Evolutionary conservation across 2,113 vertebrate species (phyloP).

Genomic region (Cygnus atratus): DNA sequence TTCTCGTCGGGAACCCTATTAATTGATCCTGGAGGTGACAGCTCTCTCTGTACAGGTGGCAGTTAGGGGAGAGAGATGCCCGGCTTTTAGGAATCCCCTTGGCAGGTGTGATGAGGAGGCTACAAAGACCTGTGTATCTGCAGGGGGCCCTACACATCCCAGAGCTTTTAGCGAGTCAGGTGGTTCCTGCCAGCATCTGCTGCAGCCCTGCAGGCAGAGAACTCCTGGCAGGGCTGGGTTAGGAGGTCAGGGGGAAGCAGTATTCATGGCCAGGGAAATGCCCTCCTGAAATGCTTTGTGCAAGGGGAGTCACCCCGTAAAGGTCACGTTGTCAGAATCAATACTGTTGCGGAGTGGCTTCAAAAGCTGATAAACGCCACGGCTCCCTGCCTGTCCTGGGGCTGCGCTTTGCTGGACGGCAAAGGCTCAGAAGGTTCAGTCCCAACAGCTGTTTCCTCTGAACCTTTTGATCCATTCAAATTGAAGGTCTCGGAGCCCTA

Average conservation of each 20-base stretch:
- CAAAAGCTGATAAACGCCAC: not conserved
- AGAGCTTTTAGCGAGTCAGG: not conserved
- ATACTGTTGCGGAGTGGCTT: not conserved
- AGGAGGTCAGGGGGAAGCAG: not conserved
- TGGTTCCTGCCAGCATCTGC: not conserved
- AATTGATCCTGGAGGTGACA: not conserved
- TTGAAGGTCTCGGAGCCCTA: not conserved
- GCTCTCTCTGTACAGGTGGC: not conserved
- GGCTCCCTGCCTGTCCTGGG: not conserved
- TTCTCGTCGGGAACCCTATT: not conserved
- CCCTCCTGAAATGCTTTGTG: not conserved
- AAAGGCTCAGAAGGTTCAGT: not conserved
- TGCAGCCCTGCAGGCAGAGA: not conserved
- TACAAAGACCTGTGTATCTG: not conserved
- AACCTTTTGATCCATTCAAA: constrained; percentile 41
- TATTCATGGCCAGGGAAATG: not conserved
- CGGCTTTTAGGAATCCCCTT: not conserved
- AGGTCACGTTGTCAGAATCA: not conserved
- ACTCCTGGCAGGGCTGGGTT: not conserved
- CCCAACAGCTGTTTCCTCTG: not conserved
- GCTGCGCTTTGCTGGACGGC: not conserved
- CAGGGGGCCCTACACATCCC: accelerated
- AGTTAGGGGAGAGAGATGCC: not conserved
- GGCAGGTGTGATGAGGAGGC: not conserved
- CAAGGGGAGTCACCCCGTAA: not conserved